Evolutionary conservation across 2,888 invertebrate species (phyloP), one percentile per base, ranked within the genome.

Genomic region (Drosophila longiperda): DNA sequence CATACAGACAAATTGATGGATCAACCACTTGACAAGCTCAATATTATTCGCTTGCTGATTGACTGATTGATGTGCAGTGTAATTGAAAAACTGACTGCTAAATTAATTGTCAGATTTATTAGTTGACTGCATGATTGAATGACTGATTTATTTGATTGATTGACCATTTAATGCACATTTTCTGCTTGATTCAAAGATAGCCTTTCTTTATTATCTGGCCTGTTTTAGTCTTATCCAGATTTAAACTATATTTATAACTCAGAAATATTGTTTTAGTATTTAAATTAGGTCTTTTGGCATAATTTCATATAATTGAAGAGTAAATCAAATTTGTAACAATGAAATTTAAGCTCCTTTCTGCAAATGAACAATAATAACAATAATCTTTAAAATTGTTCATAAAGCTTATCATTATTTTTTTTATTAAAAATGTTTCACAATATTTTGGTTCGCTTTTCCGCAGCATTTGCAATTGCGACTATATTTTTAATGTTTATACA

Each of bases 391-490:
- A 3, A 34, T 4, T 34, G 11, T 12, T 34, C 34, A 11, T 11
- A 34, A 12, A 34, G 12, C 34, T 9, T 17, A 0, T 29, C 1
- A 29, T 29, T 5, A 17, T 38, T 20, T 20, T 20, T 45, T 23
- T 8, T 1, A 45, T 45, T 45, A 15, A 1, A 3, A 45, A 50
- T 61, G 61, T 49, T 40, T 23, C 32, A 12, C 15, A 8, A n/a
- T 1, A 32, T n/a, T 29, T 29, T 45, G 52, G 15, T 9, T 11
- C 53, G 26, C 40, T 76, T 67, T 76, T 73, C 65, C 77, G 32
- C 62, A 34, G 45, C 65, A 38, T 38, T 54, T 61, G 26, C 54
- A 71, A 71, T 42, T 75, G 67, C 73, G 73, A 65, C 61, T 60
- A 60, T 38, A 20, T 57, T 60, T 67, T 59, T 48, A 59, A 59